Percentiles rank a stretch among this genome's conserved stretches.
These are phyloP conservation scores for Hartigia nigra DNA, from an alignment of 2,888 invertebrate species.

Conservation along the genomic window DNA sequence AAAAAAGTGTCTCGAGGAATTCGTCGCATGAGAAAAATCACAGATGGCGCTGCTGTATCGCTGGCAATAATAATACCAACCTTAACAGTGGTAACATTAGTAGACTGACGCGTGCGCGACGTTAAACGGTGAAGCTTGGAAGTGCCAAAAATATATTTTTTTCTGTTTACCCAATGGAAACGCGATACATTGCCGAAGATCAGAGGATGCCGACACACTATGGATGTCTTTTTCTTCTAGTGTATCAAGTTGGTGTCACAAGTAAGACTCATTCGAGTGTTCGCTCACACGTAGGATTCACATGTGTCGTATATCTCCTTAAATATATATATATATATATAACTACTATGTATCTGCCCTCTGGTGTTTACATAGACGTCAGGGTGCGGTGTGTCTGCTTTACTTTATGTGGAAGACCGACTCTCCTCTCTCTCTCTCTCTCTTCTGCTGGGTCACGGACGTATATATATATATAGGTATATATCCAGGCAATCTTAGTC, in stretches of 20 bases:
- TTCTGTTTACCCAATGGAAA: background rate
- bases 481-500: background rate
- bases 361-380: constrained; percentile 23
- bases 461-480: background rate
- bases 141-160: background rate
- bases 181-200: background rate
- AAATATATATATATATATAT: background rate
- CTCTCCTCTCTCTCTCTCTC: background rate
- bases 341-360: background rate
- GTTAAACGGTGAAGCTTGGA: background rate
- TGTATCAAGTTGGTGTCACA: background rate
- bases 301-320: background rate
- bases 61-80: background rate
- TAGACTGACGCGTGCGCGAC: background rate
- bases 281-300: background rate
- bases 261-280: background rate
- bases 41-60: background rate
- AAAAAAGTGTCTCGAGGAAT: background rate
- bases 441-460: background rate
- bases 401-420: constrained; percentile 17
- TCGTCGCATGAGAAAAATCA: background rate
- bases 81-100: background rate
- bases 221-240: background rate
- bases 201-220: background rate
- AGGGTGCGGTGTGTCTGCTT: constrained; percentile 29